A percentile compares a stretch with the other conserved stretches of the same genome.
Evolutionary conservation across 1,140 invertebrate species (phyloP).

Genomic region (Chelonus insularis): DNA sequence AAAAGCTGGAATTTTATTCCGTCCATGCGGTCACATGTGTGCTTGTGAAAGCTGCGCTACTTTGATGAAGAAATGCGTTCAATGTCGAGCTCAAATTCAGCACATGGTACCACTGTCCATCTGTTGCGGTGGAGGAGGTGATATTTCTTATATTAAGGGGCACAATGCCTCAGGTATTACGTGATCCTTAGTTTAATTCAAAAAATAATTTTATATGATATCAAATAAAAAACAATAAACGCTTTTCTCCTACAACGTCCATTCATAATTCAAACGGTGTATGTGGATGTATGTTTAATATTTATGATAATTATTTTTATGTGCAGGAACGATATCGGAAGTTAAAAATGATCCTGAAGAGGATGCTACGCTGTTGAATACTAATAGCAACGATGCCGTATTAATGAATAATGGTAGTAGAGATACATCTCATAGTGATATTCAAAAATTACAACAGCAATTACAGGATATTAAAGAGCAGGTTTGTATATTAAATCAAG

Average conservation of each 20-base stretch:
- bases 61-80: constrained; percentile 95
- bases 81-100: constrained; percentile 87
- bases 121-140: constrained; percentile 66
- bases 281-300: background rate
- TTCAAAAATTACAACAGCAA: constrained; percentile 94
- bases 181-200: background rate
- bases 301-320: background rate
- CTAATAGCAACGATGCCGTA: constrained; percentile 49
- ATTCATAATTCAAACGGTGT: background rate
- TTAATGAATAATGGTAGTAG: constrained; percentile 85
- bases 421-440: constrained; percentile 75
- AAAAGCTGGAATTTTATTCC: constrained; percentile 87
- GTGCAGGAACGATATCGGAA: constrained; percentile 60
- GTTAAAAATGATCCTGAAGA: constrained; percentile 59
- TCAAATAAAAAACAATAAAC: background rate
- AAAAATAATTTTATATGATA: background rate
- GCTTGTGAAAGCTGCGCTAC: constrained; percentile 90
- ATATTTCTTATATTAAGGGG: constrained; percentile 46
- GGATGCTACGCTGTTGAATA: constrained; percentile 44
- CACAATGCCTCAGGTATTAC: constrained; percentile 35
- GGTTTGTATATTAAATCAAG: constrained; percentile 57
- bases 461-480: constrained; percentile 97
- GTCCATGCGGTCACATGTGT: constrained; percentile 93
- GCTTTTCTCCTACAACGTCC: background rate
- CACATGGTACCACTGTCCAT: constrained; percentile 72